Conservation (phyloP, 2,888 invertebrate species). For the Pyrocoelia pectoralis region DNA sequence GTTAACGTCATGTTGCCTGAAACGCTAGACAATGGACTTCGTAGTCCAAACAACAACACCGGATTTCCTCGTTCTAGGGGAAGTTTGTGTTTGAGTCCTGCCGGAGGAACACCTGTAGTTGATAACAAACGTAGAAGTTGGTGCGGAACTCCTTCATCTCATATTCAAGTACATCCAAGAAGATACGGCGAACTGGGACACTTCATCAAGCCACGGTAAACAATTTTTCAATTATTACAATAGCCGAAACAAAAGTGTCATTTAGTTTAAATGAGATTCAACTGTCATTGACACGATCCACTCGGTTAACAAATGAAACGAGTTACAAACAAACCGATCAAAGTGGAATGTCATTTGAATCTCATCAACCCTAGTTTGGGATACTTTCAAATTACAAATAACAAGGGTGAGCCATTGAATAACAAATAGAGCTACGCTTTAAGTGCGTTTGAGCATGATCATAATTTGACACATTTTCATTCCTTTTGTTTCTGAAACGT, state of each 20-base stretch:
- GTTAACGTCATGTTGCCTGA: slow-evolving; percentile 51
- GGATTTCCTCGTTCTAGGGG: slow-evolving; percentile 55
- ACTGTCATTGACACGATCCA: slow-evolving; percentile 24
- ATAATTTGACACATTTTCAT: too few species aligned
- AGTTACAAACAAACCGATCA: slow-evolving; percentile 34
- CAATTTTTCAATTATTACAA: slow-evolving; percentile 4
- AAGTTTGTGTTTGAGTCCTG: slow-evolving; percentile 56
- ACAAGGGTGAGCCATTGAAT: slow-evolving; percentile 1
- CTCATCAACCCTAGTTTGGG: slow-evolving; percentile 18
- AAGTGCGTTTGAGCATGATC: too few species aligned
- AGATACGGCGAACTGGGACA: slow-evolving; percentile 58
- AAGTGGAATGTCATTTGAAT: slow-evolving; percentile 27
- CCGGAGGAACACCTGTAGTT: slow-evolving; percentile 48
- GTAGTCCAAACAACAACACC: slow-evolving; percentile 58
- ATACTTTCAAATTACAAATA: slow-evolving; percentile 8
- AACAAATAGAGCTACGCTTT: background rate
- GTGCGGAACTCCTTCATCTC: slow-evolving; percentile 55
- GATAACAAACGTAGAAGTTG: slow-evolving; percentile 56
- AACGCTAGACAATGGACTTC: slow-evolving; percentile 55
- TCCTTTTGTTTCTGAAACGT: too few species aligned
- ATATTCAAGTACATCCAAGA: slow-evolving; percentile 41
- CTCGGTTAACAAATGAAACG: slow-evolving; percentile 22
- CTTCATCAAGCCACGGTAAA: slow-evolving; percentile 56
- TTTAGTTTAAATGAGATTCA: slow-evolving; percentile 22
- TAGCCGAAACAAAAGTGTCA: slow-evolving; percentile 16